phyloP scores from a whole-genome alignment of 30 jellyfish, hydroid and myxozoan species.

The Haliclystus octoradiatus region DNA sequence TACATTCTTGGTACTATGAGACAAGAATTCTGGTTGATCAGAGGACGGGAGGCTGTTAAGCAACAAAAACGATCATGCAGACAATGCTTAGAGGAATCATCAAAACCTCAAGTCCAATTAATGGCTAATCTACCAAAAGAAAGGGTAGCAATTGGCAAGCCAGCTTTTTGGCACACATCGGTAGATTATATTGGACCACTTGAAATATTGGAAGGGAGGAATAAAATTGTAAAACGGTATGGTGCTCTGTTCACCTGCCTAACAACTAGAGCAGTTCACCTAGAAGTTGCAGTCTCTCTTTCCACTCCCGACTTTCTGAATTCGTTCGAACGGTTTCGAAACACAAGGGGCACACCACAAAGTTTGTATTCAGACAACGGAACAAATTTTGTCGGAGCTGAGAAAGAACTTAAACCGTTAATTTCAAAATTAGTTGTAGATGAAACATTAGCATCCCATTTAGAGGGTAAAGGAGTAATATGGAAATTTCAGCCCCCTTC shows the following conservation, averaged over 20 bases:
- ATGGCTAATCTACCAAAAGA: conserved; percentile 30
- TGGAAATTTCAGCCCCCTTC: conserved; percentile 28
- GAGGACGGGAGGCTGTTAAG: conserved; percentile 26
- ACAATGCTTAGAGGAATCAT: no score
- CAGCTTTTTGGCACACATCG: conserved; percentile 17
- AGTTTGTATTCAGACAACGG: conserved; percentile 13
- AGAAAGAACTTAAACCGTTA: conserved; percentile 7
- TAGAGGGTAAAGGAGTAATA: conserved; percentile 9
- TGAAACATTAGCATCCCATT: conserved; percentile 4
- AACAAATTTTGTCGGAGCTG: conserved; percentile 14
- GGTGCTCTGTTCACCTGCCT: conserved; percentile 18
- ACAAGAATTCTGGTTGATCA: conserved; percentile 20
- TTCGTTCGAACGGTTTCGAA: conserved; percentile 11
- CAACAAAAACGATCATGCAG: no score
- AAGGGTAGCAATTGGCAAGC: conserved; percentile 9
- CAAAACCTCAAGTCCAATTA: no score
- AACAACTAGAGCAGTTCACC: conserved; percentile 26
- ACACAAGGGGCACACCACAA: conserved; percentile 15
- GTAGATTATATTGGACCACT: conserved; percentile 29
- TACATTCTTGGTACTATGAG: conserved; percentile 23
- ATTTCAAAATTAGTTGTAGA: conserved; percentile 4
- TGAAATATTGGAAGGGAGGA: no score
- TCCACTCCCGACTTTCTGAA: no score
- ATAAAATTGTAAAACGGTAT: conserved; percentile 21
- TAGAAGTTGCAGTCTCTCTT: conserved; percentile 14